Evolutionary conservation across 2,888 invertebrate species (phyloP).

Genomic region (Tachina grossa): DNA sequence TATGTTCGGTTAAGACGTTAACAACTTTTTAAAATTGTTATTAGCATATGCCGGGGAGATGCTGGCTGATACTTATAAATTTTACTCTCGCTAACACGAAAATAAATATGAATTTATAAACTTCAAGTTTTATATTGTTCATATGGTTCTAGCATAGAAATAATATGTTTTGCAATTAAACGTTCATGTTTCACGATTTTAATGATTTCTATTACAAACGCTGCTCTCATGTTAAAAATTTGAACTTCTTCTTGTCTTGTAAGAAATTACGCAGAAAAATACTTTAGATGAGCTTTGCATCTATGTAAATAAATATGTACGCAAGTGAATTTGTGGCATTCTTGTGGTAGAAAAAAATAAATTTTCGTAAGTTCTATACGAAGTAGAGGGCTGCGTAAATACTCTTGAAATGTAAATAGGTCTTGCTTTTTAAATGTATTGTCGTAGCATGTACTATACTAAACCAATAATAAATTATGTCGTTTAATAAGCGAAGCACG

Average conservation of each 20-base stretch:
- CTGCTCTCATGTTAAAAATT: slow-evolving; percentile 27
- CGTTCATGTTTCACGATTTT: slow-evolving; percentile 37
- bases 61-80: slow-evolving; percentile 30
- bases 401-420: no score
- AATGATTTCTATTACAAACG: slow-evolving; percentile 55
- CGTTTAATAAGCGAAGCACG: no score
- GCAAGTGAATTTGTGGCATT: no score
- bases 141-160: slow-evolving; percentile 14
- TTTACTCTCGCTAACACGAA: slow-evolving; percentile 14
- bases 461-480: no score
- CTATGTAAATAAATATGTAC: no score
- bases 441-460: no score
- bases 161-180: slow-evolving; percentile 50
- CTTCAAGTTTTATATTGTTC: slow-evolving; percentile 2
- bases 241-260: slow-evolving; percentile 21
- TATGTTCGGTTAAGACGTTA: slow-evolving; percentile 76
- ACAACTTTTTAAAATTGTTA: slow-evolving; percentile 72
- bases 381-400: no score
- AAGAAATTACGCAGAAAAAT: not conserved
- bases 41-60: slow-evolving; percentile 66
- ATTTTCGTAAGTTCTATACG: no score
- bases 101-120: slow-evolving; percentile 55
- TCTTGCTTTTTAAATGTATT: no score
- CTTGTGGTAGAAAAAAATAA: no score
- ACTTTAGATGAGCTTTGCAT: not conserved